Percentiles rank a stretch among this genome's conserved stretches.
phyloP scores from a whole-genome alignment of 1,140 invertebrate species.

The Bombus terrestris region DNA sequence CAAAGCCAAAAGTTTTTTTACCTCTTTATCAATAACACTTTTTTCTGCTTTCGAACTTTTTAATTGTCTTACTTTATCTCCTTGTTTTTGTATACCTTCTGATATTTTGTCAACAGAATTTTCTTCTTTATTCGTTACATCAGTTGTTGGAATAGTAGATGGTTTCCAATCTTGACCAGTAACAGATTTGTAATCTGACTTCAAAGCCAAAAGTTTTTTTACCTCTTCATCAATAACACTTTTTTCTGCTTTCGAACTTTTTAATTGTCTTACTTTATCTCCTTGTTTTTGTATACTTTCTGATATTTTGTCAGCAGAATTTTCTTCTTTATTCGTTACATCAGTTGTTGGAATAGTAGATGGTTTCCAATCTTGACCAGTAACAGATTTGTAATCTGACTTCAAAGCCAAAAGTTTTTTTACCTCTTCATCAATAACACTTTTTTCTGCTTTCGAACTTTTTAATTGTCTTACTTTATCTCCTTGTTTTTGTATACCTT shows the following conservation, averaged over 20 bases:
- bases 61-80: conserved; percentile 86
- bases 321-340: background rate
- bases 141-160: conserved; percentile 50
- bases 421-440: conserved; percentile 85
- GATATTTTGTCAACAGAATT: conserved; percentile 66
- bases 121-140: background rate
- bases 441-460: conserved; percentile 81
- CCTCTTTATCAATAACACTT: conserved; percentile 84
- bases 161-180: conserved; percentile 88
- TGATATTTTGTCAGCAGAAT: conserved; percentile 67
- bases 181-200: conserved; percentile 87
- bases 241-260: too few species aligned
- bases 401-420: conserved; percentile 88
- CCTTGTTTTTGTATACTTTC: conserved; percentile 68
- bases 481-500: conserved; percentile 66
- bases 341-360: conserved; percentile 52
- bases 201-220: conserved; percentile 85
- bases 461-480: conserved; percentile 88
- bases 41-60: conserved; percentile 84
- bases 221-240: conserved; percentile 53
- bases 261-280: conserved; percentile 49
- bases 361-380: conserved; percentile 87
- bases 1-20: conserved; percentile 87
- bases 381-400: conserved; percentile 86
- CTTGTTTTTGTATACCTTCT: conserved; percentile 67